These are phyloP conservation scores for Morinoia aosen DNA, from an alignment of 2,888 invertebrate genomes.

Conservation along the genomic window DNA sequence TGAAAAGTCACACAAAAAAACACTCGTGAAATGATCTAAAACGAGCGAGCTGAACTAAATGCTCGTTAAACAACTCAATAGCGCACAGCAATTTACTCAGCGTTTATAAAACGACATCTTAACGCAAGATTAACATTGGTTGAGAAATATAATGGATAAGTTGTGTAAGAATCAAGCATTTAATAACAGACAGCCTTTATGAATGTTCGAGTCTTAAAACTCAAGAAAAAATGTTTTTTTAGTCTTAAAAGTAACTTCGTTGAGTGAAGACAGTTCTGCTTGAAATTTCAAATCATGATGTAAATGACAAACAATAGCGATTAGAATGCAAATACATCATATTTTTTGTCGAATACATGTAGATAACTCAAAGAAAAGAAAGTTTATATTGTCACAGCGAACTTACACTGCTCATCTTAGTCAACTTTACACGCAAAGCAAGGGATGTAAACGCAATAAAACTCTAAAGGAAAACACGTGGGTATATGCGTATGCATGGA, in stretches of 20 bases:
- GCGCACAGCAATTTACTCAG: no score
- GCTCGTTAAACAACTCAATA: no score
- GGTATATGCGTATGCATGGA: no score
- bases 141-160: background rate
- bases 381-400: background rate
- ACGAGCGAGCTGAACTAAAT: background rate
- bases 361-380: background rate
- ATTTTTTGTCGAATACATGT: background rate
- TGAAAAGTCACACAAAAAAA: background rate
- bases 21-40: background rate
- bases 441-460: no score
- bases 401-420: no score
- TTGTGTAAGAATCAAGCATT: no score
- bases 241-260: background rate
- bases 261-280: background rate
- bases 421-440: background rate
- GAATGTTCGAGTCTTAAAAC: no score
- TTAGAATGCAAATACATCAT: background rate
- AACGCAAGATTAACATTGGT: background rate
- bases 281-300: background rate
- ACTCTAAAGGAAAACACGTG: no score
- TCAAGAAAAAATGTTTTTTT: no score
- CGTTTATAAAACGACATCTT: no score
- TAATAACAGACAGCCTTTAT: no score
- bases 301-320: no score